Evolutionary conservation across 2,113 vertebrate species (phyloP), one percentile per base, ranked within the genome.

Genomic region (Eptesicus fuscus): DNA sequence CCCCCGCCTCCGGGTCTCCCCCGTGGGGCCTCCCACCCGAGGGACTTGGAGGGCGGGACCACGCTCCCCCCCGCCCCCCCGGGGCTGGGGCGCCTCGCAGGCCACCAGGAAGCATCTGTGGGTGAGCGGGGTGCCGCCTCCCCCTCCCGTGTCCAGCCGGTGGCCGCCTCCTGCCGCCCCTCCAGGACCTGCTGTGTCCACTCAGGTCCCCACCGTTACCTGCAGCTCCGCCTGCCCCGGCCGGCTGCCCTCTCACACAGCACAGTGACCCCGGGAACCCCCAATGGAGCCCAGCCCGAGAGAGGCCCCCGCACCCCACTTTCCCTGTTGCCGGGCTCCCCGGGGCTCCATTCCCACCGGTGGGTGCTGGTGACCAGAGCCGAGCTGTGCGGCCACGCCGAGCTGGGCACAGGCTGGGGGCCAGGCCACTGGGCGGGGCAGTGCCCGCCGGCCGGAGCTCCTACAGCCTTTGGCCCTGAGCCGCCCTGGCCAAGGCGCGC

Each of bases 261-360:
- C 25, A 71, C 67, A 11, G 28, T 30, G 49, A 49, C 49, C 49
- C 49, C 49, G 4, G 47, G 14, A 49, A 16, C 4, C 14, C 49
- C 49, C 49, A 49, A 17, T 9, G 44, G 9, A 16, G 9, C 14
- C 90, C 13, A 73, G 35, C 47, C 49, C 77, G 91, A 70, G 35
- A 30, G 35, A 22, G 18, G 8, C 71, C 37, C 23, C 3, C 4
- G 2, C 12, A 23, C 10, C 10, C 51, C 25, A 1, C 22, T 2
- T 7, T 9, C 32, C 18, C 2, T 1, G 10, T 70, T 3, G 5
- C 0, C 7, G 25, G 18, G 9, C 18, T 6, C 44, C 30, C 53
- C 3, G 0, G 30, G 59, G 32, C 42, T 4, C 1, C 13, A 6
- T 42, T 7, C 42, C 42, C 42, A 42, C 6, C 7, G 14, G 32